A percentile compares a stretch with the other conserved stretches of the same genome.
phyloP scores from a whole-genome alignment of 2,797 vertebrate species.

The Scolopax bukidnonensis region DNA sequence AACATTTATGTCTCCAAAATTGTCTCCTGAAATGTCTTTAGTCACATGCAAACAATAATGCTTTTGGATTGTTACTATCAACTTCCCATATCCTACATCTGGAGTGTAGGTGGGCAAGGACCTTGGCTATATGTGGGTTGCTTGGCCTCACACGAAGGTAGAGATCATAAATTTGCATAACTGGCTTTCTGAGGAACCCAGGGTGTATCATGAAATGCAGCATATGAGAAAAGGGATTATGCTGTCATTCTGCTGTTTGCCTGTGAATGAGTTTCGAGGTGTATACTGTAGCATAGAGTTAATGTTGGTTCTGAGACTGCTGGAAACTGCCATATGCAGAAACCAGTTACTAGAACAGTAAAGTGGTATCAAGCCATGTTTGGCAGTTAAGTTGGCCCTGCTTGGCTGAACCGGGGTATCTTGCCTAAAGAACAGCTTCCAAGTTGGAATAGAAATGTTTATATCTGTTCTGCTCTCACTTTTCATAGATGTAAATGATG shows the following conservation, averaged over 20 bases:
- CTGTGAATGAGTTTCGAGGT: background rate
- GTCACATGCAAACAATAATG: background rate
- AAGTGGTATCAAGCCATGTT: background rate
- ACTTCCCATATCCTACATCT: too few species aligned
- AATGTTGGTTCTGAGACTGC: background rate
- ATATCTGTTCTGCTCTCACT: background rate
- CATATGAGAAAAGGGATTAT: background rate
- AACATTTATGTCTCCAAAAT: background rate
- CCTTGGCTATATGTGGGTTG: rapidly evolving
- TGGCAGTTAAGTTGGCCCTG: background rate
- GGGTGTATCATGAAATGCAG: background rate
- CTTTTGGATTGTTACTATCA: background rate
- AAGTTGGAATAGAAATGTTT: background rate
- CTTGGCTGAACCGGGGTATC: background rate
- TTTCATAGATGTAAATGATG: background rate
- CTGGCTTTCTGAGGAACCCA: background rate
- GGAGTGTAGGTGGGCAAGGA: background rate
- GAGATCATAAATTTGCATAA: background rate
- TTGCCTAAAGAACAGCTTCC: background rate
- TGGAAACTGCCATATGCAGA: background rate
- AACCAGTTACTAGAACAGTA: background rate
- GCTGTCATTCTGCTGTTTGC: background rate
- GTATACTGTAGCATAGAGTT: rapidly evolving
- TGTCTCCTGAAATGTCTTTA: background rate
- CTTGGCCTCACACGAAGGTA: background rate